Base-by-base conservation (phyloP, 2,113 vertebrate species). In the Dryoscopus gambensis region DNA sequence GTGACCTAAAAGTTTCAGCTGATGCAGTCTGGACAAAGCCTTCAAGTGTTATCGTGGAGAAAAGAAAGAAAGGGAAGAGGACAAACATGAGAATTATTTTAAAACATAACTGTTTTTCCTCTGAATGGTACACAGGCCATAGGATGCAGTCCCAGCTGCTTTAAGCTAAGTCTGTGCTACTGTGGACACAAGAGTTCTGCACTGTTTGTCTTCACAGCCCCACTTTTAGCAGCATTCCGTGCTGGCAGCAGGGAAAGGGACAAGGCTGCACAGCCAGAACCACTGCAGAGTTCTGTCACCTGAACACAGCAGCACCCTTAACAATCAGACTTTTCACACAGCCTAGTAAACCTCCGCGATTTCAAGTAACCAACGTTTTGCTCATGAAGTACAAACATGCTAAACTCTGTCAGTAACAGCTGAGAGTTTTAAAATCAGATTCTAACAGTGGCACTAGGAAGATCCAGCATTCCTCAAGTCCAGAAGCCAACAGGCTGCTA, bases 1-100 rank as follows among this genome's bases (percentile, higher is more conserved):
- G 70, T 98, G 99, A 90, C 98, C 98, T 87, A 99, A 97, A 90
- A 99, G 96, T 63, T 98, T 98, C 80, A 99, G 96, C 95, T 99
- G 99, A 97, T 99, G 99, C 22, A 99, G 98, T 92, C 99, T 98
- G 69, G 96, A 97, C 39, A 99, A 96, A 91, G 99, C 99, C 99
- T 99, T 96, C 39, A 85, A 93, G 95, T 42, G 84, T 95, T 63
- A 30, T 3, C 81, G 42, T 1, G 12, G 28, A 89, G 91, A 68
- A 75, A 83, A 87, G 13, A 91, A 89, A 84, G 28, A 87, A 87
- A 91, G 33, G 49, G 23, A 89, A 82, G 42, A 69, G 5, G 27
- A 68, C 59, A 90, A 37, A 70, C 16, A 75, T 49, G 20, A 89
- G 60, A 88, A 63, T 56, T 27, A 55, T 75, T 84, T 50, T n/a